phyloP scores from a whole-genome alignment of 2,113 vertebrate genomes.

The Cathartes aura region DNA sequence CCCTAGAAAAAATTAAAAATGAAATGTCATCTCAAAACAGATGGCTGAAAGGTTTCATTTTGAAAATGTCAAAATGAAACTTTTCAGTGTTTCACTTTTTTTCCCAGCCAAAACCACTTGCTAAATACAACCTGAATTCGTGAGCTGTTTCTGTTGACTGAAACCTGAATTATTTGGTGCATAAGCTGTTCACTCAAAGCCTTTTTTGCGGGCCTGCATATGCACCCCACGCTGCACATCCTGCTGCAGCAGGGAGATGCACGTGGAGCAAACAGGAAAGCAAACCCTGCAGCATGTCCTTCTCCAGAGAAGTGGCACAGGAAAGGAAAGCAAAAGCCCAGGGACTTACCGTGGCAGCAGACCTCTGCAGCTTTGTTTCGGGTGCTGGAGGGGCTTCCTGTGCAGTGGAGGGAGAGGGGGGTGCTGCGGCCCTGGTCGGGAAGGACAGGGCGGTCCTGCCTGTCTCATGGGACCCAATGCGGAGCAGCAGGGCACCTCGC shows the following conservation, averaged over 20 bases:
- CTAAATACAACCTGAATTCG: constrained; percentile 64
- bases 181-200: neutral
- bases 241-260: rapidly evolving
- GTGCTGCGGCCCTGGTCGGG: neutral
- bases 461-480: constrained; percentile 11
- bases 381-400: neutral
- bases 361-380: neutral
- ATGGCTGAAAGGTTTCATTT: constrained; percentile 71
- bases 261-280: rapidly evolving
- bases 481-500: neutral
- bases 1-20: neutral
- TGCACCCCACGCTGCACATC: rapidly evolving
- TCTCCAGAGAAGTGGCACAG: rapidly evolving
- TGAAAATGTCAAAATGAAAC: constrained; percentile 71
- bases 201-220: neutral
- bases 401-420: neutral
- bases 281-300: rapidly evolving
- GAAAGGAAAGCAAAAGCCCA: neutral
- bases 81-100: constrained; percentile 49
- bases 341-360: constrained; percentile 40
- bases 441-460: neutral
- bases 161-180: neutral
- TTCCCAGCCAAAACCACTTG: constrained; percentile 56
- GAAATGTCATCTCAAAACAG: constrained; percentile 64
- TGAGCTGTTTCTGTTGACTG: constrained; percentile 55